A percentile compares a stretch with the other conserved stretches of the same genome.
Evolutionary conservation across 2,888 invertebrate genomes (phyloP).

Genomic region (Noctua comes): DNA sequence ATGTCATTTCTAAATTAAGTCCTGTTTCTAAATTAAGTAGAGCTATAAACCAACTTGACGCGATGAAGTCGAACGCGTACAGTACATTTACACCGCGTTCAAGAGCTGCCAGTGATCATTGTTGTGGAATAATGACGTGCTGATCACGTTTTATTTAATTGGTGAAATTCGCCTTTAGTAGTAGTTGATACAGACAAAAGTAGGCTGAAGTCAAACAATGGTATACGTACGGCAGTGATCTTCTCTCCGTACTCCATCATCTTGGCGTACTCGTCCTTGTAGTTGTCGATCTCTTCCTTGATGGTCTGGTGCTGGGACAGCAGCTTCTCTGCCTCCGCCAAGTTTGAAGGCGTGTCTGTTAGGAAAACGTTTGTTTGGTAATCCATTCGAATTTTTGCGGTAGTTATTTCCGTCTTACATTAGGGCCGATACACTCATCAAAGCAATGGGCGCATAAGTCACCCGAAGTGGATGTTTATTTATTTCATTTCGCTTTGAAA

Average conservation of each 20-base stretch:
- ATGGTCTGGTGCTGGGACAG: conserved; percentile 99
- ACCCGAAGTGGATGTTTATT: background rate
- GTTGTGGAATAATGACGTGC: background rate
- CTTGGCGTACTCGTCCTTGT: conserved; percentile 99
- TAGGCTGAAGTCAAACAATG: background rate
- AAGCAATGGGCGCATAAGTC: background rate
- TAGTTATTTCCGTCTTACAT: background rate
- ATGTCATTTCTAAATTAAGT: background rate
- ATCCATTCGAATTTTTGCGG: background rate
- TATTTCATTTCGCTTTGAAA: background rate
- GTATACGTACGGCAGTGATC: conserved; percentile 93
- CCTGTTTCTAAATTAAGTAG: background rate
- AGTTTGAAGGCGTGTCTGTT: conserved; percentile 95
- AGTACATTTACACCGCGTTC: background rate
- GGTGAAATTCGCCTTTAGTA: background rate
- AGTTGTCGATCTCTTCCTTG: conserved; percentile 99
- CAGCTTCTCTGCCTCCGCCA: conserved; percentile 99
- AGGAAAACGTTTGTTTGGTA: background rate
- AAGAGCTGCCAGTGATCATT: background rate
- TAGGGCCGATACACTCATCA: background rate
- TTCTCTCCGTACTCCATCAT: conserved; percentile 99
- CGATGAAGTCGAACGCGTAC: background rate
- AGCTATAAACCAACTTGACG: background rate
- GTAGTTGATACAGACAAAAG: background rate
- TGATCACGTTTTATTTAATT: too few species aligned